Base-by-base conservation (phyloP, 2,113 vertebrate species). In the Triplophysa siluroides region DNA sequence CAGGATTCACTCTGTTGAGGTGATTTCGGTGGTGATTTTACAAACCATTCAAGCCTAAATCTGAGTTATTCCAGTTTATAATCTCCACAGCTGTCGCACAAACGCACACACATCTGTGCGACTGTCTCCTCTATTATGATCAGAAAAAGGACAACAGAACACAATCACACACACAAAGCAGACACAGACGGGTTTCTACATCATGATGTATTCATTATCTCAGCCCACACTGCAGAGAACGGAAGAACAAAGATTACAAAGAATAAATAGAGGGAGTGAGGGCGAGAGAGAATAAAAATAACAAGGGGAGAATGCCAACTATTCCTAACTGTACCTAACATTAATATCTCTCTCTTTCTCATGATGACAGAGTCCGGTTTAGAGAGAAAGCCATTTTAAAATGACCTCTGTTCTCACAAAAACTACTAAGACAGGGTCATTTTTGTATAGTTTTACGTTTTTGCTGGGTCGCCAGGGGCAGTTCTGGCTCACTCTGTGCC, bases 91-190 rank as follows among this genome's bases (percentile, higher is more conserved):
- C 66, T 81, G 47, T 77, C 52, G 72, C 12, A 83, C 76, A 65
- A 52, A 78, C 23, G 65, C 66, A 66, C 73, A 68, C 76, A 62
- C 66, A 56, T 13, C 69, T 72, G 69, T 58, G 47, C 9, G 26
- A 71, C 52, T 56, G 69, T 72, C 69, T 80, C 60, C 72, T 80
- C 79, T 65, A 76, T 80, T 72, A 67, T 64, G 72, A 78, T 52
- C 16, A 77, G 61, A 45, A 69, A 77, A 72, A 43, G 33, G 60
- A 54, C 56, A 71, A 54, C 11, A 70, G 63, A 83, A 41, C 7
- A 61, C 26, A 26, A 71, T 69, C 80, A 60, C 38, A 73, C 41
- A 56, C 50, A 72, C 38, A 78, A 76, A 38, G 12, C 66, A 52
- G 50, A 52, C 50, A 52, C 50, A 52, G 19, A 58, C 54, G 7